These are phyloP conservation scores for Pampusana beccarii DNA, from an alignment of 2,113 vertebrate genomes.

Conservation along the genomic window DNA sequence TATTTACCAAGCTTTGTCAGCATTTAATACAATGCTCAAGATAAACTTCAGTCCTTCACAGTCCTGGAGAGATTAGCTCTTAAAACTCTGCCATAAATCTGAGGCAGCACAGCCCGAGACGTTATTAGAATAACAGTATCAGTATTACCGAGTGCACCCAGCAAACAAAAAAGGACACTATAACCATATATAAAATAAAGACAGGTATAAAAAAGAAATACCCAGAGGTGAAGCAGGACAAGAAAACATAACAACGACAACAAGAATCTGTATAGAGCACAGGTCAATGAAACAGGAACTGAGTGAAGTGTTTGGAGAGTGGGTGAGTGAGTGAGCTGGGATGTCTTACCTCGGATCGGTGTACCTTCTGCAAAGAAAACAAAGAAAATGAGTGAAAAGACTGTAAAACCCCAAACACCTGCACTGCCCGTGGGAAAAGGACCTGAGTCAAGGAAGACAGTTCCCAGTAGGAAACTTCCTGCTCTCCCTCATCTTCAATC, in stretches of 20 bases:
- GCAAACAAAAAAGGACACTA: conserved; percentile 51
- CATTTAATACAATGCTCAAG: background rate
- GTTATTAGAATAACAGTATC: background rate
- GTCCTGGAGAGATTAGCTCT: conserved; percentile 37
- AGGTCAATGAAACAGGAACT: conserved; percentile 51
- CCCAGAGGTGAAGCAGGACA: conserved; percentile 41
- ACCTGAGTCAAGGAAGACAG: conserved; percentile 60
- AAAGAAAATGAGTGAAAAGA: conserved; percentile 74
- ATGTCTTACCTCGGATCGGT: conserved; percentile 98
- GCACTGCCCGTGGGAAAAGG: conserved; percentile 61
- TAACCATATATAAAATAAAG: conserved; percentile 53
- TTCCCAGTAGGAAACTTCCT: conserved; percentile 27
- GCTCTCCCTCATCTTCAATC: background rate
- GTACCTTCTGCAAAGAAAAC: conserved; percentile 94
- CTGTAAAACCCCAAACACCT: conserved; percentile 65
- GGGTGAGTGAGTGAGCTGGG: conserved; percentile 27
- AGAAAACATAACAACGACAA: conserved; percentile 19
- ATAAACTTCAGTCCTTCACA: conserved; percentile 42
- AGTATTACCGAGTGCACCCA: conserved; percentile 35
- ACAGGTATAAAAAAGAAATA: conserved; percentile 43
- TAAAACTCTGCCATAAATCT: conserved; percentile 53
- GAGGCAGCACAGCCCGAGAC: background rate
- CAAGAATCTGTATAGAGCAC: conserved; percentile 12
- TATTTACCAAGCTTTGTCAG: conserved; percentile 9
- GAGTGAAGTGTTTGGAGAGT: conserved; percentile 54